A percentile compares a stretch with the other conserved stretches of the same genome.
These are phyloP conservation scores for Lacanobia wlatinum DNA, from an alignment of 2,888 invertebrate species.

Conservation along the genomic window DNA sequence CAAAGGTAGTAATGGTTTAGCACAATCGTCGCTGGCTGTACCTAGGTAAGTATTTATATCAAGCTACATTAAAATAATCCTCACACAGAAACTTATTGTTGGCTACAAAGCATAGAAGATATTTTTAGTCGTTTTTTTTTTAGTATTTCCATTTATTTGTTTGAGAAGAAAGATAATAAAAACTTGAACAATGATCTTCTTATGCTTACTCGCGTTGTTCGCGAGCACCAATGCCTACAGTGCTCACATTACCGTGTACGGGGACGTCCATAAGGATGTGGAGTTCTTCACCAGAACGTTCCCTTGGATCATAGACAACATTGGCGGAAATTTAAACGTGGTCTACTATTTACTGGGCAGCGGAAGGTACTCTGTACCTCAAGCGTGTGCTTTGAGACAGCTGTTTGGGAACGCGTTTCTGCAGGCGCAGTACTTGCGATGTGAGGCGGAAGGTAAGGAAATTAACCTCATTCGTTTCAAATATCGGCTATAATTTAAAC, in stretches of 20 bases:
- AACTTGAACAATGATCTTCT: constrained; percentile 8
- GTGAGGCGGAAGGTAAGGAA: constrained; percentile 75
- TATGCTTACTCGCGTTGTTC: background rate
- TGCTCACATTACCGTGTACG: constrained; percentile 39
- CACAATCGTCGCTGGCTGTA: too few species aligned
- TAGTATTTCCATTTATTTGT: too few species aligned
- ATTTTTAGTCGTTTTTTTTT: too few species aligned
- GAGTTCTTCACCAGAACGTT: constrained; percentile 73
- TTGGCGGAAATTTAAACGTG: constrained; percentile 74
- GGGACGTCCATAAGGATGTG: constrained; percentile 68
- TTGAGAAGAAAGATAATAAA: too few species aligned
- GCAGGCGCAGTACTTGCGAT: constrained; percentile 78
- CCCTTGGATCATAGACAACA: constrained; percentile 79
- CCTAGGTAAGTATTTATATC: too few species aligned
- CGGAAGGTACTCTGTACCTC: constrained; percentile 77
- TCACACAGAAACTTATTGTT: too few species aligned
- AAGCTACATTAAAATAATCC: too few species aligned
- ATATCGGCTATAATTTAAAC: too few species aligned
- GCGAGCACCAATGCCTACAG: background rate
- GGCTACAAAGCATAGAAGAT: too few species aligned
- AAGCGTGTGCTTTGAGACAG: constrained; percentile 75
- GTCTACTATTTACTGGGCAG: constrained; percentile 75
- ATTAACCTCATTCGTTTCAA: background rate
- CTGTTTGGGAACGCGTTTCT: constrained; percentile 72
- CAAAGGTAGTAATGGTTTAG: too few species aligned